Base-by-base conservation (phyloP, 2,113 vertebrate species). In the Xiphorhynchus elegans region DNA sequence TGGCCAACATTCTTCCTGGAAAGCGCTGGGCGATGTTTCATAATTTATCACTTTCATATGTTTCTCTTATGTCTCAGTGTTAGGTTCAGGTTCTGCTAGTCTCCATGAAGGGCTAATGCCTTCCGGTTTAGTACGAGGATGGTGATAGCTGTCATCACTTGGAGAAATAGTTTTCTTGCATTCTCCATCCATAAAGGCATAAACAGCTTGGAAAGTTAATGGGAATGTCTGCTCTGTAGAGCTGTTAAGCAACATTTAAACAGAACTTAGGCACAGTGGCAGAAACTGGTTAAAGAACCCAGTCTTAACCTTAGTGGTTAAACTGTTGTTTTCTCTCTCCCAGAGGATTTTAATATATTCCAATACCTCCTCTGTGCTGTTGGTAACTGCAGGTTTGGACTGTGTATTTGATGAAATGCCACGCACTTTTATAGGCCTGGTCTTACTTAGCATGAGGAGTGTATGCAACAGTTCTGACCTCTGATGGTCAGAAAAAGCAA, bases 391-490 rank as follows among this genome's bases (percentile, higher is more conserved):
- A 52, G 17, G 11, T 93, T 78, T 80, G 63, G 42, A 33, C 44
- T 37, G 11, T 2, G 0, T 49, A 5, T 87, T 73, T 66, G n/a
- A 35, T 44, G 49, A 42, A 67, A 74, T 87, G 20, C 44, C 1
- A 0, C 37, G 11, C 29, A 31, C 16, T 66, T 47, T 17, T 2
- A 1, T 14, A 62, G 16, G 4, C 35, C 46, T 31, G 63, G 33
- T 53, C 17, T 49, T 14, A 31, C 28, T 1, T 33, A 35, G 28
- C 0, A 0, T 53, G 23, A 35, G 25, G 70, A 37, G 39, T 1
- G 1, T n/a, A 2, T 62, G 93, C 42, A 87, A 16, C 85, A 81
- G 66, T 74, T 68, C 93, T 93, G 96, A 95, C 86, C 93, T 95
- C 96, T 92, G 52, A 88, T 47, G 96, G 95, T 75, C 62, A 82